phyloP scores from a whole-genome alignment of 1,140 invertebrate species.

The Lepidotrigona ventralis region DNA sequence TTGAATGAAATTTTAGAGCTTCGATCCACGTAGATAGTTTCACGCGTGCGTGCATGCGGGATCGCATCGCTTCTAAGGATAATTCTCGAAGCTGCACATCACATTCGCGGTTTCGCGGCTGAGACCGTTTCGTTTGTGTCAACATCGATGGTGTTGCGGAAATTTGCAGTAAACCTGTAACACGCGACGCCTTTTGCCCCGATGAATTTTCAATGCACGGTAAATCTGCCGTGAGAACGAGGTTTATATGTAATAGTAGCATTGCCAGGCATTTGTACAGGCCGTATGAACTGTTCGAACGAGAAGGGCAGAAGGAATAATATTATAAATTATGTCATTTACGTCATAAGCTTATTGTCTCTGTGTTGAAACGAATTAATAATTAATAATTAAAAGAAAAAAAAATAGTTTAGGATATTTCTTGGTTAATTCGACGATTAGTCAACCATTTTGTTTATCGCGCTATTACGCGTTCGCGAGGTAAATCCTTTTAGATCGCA shows the following conservation, averaged over 20 bases:
- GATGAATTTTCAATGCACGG: neutral
- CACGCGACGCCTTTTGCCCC: neutral
- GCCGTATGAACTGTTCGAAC: neutral
- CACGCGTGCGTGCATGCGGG: no score
- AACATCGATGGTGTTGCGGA: neutral
- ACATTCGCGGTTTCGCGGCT: slow-evolving; percentile 2
- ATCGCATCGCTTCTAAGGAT: no score
- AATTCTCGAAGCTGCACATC: neutral
- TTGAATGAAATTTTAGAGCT: neutral
- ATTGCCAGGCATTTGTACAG: neutral
- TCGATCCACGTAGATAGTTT: neutral
- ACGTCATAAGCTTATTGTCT: no score
- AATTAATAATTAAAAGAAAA: neutral
- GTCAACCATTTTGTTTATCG: neutral
- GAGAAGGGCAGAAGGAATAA: neutral
- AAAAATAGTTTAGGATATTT: no score
- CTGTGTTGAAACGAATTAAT: neutral
- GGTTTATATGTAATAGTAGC: neutral
- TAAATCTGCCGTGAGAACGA: no score
- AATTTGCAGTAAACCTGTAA: slow-evolving; percentile 15
- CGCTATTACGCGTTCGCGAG: neutral
- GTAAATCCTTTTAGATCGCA: neutral
- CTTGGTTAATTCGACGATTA: neutral
- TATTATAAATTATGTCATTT: neutral
- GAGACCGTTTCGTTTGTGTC: slow-evolving; percentile 19